phyloP scores from a whole-genome alignment of 2,888 invertebrate genomes.

The Mantis religiosa region DNA sequence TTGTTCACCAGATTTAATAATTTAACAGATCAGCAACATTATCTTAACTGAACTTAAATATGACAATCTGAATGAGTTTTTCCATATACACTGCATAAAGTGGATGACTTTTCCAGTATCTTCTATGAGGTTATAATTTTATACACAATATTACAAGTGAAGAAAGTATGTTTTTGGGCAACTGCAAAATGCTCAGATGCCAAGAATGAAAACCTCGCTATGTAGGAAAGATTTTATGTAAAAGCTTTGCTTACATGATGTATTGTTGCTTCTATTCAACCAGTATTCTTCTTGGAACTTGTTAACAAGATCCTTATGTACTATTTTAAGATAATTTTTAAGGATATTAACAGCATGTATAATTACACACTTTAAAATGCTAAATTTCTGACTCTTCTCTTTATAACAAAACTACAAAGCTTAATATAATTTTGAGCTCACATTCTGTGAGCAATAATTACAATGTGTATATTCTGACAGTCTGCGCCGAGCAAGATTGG shows the following conservation, averaged over 20 bases:
- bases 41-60: background rate
- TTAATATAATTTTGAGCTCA: too few species aligned
- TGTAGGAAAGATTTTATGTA: background rate
- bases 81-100: background rate
- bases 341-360: background rate
- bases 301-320: too few species aligned
- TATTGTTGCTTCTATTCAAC: too few species aligned
- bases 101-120: background rate
- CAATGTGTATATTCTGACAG: constrained; percentile 38
- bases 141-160: background rate
- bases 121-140: background rate
- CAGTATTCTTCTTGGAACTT: too few species aligned
- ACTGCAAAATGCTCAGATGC: background rate
- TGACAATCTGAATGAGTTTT: background rate
- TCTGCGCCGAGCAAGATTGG: constrained; percentile 60
- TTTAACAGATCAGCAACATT: too few species aligned
- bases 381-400: background rate
- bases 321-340: too few species aligned
- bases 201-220: background rate
- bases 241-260: too few species aligned
- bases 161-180: background rate
- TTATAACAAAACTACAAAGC: too few species aligned
- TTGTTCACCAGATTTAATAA: too few species aligned
- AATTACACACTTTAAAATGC: background rate
- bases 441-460: too few species aligned